These are phyloP conservation scores for Channa argus DNA, from an alignment of 2,113 vertebrate species.

Conservation along the genomic window DNA sequence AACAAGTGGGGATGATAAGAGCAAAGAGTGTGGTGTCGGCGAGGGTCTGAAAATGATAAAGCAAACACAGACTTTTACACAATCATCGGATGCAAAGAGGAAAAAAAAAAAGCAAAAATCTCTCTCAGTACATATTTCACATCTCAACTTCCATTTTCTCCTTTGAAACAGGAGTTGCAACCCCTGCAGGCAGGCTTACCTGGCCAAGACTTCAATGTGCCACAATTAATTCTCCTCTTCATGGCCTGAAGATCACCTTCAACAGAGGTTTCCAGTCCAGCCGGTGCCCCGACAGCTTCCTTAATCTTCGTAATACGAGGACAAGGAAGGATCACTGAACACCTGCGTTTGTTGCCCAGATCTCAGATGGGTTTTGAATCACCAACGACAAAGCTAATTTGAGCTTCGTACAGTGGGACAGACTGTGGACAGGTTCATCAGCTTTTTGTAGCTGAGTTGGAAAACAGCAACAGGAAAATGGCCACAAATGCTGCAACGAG, in stretches of 20 bases:
- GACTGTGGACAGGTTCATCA: not conserved
- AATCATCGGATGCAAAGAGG: too few relatives aligned
- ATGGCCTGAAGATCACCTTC: not conserved
- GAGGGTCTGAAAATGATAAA: conserved; percentile 17
- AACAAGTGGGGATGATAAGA: conserved; percentile 1
- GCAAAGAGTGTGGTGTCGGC: conserved; percentile 3
- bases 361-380: too few relatives aligned
- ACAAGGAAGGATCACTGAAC: too few relatives aligned
- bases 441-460: not conserved
- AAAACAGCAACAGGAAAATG: not conserved
- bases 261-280: not conserved
- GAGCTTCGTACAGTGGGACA: not conserved
- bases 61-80: not conserved
- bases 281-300: not conserved
- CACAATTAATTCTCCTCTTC: not conserved
- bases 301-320: not conserved
- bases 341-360: not conserved
- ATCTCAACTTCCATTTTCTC: too few relatives aligned
- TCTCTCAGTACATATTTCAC: too few relatives aligned
- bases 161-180: too few relatives aligned
- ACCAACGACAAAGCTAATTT: not conserved
- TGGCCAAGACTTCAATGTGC: not conserved
- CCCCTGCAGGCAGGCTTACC: not conserved
- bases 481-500: not conserved
- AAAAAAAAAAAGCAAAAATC: not conserved